Evolutionary conservation across 2,888 invertebrate genomes (phyloP), one percentile per base, ranked within the genome.

Genomic region (Drosophila hamatofila): DNA sequence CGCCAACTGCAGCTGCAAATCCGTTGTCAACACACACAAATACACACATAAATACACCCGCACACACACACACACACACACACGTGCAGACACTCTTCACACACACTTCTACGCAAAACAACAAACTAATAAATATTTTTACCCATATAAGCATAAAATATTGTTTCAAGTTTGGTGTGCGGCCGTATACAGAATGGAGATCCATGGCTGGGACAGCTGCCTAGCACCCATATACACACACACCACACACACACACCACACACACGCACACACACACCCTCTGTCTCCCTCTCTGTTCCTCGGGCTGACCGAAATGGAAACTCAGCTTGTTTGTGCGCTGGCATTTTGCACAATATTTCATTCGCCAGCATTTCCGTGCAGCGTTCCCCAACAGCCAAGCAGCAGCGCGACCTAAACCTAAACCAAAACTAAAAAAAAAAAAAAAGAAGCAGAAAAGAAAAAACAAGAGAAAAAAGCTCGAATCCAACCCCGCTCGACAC

Each of bases 51-150:
- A 42, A n/a, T 27, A 18, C 23, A 18, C 41, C 23, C 55, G 18
- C 46, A 16, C 56, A 39, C 44, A 41, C 51, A 55, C 33, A 46
- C 51, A 9, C 21, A 4, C 25, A 59, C 9, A 35, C 30, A 27
- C 12, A 41, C 39, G 12, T 0, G 14, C 23, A 23, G 23, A 8
- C 8, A 48, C 48, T 48, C 48, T n/a, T 18, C 46, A 48, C 46
- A 48, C 25, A 14, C 25, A 56, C 9, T 37, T 23, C 14, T 16
- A 46, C 58, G 52, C 58, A 67, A 51, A 63, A 83, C 65, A 88
- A 88, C 83, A 83, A 83, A 83, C 83, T 86, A 83, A 83, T 83
- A 83, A 83, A 83, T 83, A 83, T 83, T 80, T 86, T 39, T 66
- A 73, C 63, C 75, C 75, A 88, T 67, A 78, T 83, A 83, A 83